A percentile compares a stretch with the other conserved stretches of the same genome.
phyloP scores from a whole-genome alignment of 2,113 vertebrate genomes.

The Taxidea taxus region DNA sequence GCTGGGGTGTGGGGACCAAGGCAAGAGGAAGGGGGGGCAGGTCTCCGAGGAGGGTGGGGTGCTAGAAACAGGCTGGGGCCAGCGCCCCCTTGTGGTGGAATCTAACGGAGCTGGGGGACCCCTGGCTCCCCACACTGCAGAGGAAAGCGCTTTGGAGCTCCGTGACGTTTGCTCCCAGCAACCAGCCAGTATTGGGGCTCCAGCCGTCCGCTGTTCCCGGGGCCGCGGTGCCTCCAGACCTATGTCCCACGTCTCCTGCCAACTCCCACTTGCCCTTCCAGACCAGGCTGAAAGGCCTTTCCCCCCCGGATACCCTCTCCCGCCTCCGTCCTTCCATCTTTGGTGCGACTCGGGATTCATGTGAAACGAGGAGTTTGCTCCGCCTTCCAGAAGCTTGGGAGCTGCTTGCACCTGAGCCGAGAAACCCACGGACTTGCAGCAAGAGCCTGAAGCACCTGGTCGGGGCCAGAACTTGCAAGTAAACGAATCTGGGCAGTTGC shows the following conservation, averaged over 20 bases:
- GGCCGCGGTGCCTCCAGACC: too few relatives aligned
- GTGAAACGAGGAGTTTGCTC: not conserved
- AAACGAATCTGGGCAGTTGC: not conserved
- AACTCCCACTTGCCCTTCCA: not conserved
- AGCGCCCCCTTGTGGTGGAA: not conserved
- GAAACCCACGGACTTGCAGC: not conserved
- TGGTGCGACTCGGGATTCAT: not conserved
- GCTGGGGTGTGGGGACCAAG: not conserved
- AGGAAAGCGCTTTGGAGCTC: not conserved
- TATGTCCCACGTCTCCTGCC: not conserved
- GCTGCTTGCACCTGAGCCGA: not conserved
- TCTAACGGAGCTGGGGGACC: not conserved
- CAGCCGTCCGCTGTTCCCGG: not conserved
- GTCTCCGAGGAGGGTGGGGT: not conserved
- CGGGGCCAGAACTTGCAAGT: not conserved
- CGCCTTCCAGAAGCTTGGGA: not conserved
- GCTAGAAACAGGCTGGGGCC: not conserved
- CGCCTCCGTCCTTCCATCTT: not conserved
- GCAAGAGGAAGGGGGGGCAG: not conserved
- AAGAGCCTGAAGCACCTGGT: not conserved
- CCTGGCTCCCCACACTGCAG: not conserved
- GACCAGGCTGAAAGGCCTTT: accelerated
- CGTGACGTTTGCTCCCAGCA: not conserved
- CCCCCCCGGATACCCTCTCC: too few relatives aligned
- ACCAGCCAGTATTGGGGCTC: not conserved